Evolutionary conservation across 1,140 invertebrate genomes (phyloP).

Genomic region (Neotoxoptera formosana): DNA sequence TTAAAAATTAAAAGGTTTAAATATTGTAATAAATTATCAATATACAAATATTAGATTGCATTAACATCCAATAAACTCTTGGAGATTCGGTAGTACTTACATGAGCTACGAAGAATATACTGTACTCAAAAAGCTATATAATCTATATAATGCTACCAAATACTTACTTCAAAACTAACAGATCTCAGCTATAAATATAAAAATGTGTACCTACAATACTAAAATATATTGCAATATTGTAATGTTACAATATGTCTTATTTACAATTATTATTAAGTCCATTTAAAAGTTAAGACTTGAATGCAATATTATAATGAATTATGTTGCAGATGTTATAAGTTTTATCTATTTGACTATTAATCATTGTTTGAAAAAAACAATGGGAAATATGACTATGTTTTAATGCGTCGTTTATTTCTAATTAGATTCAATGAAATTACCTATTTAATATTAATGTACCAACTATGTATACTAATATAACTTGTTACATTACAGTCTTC

Average conservation of each 20-base stretch:
- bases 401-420: neutral
- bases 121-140: too few species aligned
- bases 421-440: neutral
- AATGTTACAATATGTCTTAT: too few species aligned
- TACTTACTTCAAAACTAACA: neutral
- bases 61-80: too few species aligned
- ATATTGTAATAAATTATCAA: too few species aligned
- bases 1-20: too few species aligned
- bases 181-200: too few species aligned
- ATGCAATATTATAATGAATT: neutral
- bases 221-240: too few species aligned
- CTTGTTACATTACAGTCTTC: neutral
- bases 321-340: neutral
- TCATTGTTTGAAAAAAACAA: neutral
- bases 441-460: conserved; percentile 29
- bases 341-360: neutral
- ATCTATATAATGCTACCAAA: neutral
- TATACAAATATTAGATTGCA: too few species aligned
- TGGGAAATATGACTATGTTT: neutral
- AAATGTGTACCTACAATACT: too few species aligned
- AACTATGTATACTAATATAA: neutral
- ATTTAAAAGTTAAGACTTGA: neutral
- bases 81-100: too few species aligned
- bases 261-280: neutral
- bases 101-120: too few species aligned